Evolutionary conservation across 2,888 invertebrate species (phyloP).

Genomic region (Trichogramma dendrolimi): DNA sequence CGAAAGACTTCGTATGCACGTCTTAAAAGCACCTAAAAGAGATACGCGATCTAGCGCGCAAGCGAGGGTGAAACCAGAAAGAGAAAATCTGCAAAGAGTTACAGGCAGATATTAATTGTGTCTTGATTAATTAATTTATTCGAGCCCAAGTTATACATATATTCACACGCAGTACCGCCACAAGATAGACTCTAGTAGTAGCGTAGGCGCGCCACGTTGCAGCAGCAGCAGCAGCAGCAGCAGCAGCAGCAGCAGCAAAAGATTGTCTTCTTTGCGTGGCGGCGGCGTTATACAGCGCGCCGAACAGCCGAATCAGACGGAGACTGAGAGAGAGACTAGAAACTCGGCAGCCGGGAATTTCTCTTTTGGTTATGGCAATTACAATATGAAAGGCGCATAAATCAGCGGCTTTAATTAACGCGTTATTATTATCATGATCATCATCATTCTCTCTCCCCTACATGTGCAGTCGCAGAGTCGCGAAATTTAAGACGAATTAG

Average conservation of each 20-base stretch:
- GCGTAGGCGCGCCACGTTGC: background rate
- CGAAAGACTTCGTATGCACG: too few species aligned
- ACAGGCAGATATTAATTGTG: constrained; percentile 41
- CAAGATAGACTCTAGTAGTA: too few species aligned
- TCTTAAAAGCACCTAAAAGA: too few species aligned
- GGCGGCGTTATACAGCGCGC: constrained; percentile 16
- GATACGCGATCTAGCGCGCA: background rate
- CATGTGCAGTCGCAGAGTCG: background rate
- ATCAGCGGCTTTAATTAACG: constrained; percentile 51
- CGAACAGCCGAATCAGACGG: constrained; percentile 36
- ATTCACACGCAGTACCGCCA: too few species aligned
- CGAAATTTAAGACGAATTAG: constrained; percentile 24
- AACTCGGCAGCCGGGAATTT: too few species aligned
- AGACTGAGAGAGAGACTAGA: constrained; percentile 37
- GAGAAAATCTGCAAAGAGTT: constrained; percentile 20
- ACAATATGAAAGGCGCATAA: constrained; percentile 52
- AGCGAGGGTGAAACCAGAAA: constrained; percentile 10
- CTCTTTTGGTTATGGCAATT: constrained; percentile 46
- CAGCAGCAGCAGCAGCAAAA: constrained; percentile 31
- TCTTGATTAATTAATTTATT: constrained; percentile 47
- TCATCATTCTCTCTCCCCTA: constrained; percentile 21
- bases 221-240: constrained; percentile 25
- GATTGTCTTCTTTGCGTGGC: constrained; percentile 28
- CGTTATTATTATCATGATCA: constrained; percentile 51
- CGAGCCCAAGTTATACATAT: constrained; percentile 27